Percentiles rank a stretch among this genome's conserved stretches.
Evolutionary conservation across 2,113 vertebrate genomes (phyloP).

Genomic region (Anoplopoma fimbria): DNA sequence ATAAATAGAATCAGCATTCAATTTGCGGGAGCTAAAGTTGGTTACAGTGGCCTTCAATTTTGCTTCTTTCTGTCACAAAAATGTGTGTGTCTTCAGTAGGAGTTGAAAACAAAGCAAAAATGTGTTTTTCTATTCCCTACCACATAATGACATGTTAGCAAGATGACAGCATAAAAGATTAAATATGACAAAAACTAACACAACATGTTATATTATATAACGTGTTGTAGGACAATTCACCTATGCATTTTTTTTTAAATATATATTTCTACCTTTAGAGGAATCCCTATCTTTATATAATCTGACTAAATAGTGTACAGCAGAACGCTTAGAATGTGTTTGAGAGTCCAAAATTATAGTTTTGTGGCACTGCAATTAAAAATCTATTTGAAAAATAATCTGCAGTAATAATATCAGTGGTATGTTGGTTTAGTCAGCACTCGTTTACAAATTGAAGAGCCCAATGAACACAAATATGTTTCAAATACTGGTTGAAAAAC

Average conservation of each 20-base stretch:
- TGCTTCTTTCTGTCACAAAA: constrained; percentile 26
- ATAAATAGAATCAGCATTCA: constrained; percentile 91
- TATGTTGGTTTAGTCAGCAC: neutral
- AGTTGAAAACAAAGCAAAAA: constrained; percentile 21
- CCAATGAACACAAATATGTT: neutral
- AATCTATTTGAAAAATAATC: neutral
- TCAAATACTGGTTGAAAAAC: neutral
- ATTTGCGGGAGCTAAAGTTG: constrained; percentile 73
- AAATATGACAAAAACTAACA: neutral
- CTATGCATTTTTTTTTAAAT: no score
- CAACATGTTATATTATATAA: neutral
- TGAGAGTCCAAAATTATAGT: neutral
- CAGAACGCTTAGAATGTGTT: neutral
- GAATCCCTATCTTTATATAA: neutral
- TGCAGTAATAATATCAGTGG: neutral
- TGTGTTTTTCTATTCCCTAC: neutral
- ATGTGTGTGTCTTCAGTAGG: constrained; percentile 15
- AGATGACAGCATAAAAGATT: neutral
- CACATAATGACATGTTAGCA: neutral
- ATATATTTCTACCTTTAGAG: neutral
- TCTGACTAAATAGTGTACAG: neutral
- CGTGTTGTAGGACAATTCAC: neutral
- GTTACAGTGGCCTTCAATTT: constrained; percentile 66
- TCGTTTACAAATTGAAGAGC: neutral
- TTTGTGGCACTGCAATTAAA: neutral